A percentile compares a stretch with the other conserved stretches of the same genome.
These are phyloP conservation scores for Anastrepha obliqua DNA, from an alignment of 1,140 invertebrate species.

Conservation along the genomic window DNA sequence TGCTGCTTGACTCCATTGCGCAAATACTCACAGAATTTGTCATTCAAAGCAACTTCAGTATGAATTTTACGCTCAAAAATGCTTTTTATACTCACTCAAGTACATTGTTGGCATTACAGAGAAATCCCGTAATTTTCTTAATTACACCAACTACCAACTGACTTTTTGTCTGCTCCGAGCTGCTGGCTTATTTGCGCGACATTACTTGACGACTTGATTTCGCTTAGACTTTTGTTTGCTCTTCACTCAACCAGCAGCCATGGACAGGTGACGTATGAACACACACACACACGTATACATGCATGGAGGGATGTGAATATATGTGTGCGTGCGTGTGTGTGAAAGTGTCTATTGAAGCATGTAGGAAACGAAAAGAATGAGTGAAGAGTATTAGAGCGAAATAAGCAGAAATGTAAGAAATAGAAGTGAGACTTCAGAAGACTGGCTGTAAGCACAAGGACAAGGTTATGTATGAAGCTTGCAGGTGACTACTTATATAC, in stretches of 20 bases:
- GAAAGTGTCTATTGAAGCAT: neutral
- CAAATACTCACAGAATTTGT: neutral
- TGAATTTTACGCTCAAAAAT: neutral
- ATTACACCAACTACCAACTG: slow-evolving; percentile 32
- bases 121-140: slow-evolving; percentile 26
- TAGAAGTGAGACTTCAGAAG: neutral
- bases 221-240: slow-evolving; percentile 27
- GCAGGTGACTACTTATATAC: neutral
- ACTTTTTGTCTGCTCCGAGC: slow-evolving; percentile 10
- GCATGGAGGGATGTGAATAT: too few relatives aligned
- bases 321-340: too few relatives aligned
- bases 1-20: neutral
- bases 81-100: too few relatives aligned
- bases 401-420: neutral
- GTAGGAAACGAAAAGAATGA: neutral
- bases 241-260: neutral
- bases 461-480: neutral
- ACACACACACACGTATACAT: neutral
- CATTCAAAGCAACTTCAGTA: neutral
- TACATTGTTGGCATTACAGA: neutral
- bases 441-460: neutral
- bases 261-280: neutral
- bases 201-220: slow-evolving; percentile 34
- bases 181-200: slow-evolving; percentile 26
- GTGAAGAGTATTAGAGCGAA: neutral